Conservation (phyloP, 2,797 vertebrate genomes). For the Poecilia gillii region DNA sequence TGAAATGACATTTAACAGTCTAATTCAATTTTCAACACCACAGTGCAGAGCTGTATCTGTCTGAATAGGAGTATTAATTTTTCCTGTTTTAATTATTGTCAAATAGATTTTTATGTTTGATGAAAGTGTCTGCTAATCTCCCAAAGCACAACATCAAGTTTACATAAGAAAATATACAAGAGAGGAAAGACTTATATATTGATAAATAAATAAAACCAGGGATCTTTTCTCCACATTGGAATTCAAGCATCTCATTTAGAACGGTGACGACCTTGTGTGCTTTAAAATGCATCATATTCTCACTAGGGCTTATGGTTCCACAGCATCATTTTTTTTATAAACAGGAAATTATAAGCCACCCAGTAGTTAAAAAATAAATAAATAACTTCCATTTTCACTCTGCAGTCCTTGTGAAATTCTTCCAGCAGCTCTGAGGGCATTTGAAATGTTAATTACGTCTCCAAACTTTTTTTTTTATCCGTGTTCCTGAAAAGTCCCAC, state of each 20-base stretch:
- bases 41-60: neutral
- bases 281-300: neutral
- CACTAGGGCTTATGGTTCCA: neutral
- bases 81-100: neutral
- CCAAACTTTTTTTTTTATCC: neutral
- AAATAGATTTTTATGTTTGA: neutral
- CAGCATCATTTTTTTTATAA: neutral
- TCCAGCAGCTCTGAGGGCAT: neutral
- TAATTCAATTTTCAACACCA: neutral
- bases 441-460: neutral
- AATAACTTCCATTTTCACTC: neutral
- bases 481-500: neutral
- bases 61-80: neutral
- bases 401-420: neutral
- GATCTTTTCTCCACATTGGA: neutral
- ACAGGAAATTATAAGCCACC: neutral
- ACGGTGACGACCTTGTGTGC: neutral
- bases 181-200: neutral
- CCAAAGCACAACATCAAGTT: neutral
- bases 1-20: neutral
- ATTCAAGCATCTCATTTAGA: neutral
- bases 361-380: neutral
- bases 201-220: neutral
- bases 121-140: neutral
- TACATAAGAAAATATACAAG: neutral